Base-by-base conservation (phyloP, 2,888 invertebrate genomes). In the Nemapogon koenigi region DNA sequence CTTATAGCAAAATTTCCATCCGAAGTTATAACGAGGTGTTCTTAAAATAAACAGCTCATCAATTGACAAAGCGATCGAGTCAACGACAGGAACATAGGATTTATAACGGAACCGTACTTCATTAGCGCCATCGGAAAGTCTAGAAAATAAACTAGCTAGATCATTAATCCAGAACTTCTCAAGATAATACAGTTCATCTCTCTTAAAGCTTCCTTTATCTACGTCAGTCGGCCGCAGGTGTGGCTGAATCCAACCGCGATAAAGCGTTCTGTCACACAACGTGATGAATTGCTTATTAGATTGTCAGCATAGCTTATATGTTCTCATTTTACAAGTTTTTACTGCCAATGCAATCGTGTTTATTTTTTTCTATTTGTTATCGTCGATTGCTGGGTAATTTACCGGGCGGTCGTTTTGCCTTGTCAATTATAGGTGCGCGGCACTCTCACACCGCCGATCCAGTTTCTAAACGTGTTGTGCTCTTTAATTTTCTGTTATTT, bases 251-350 rank as follows among this genome's bases (percentile, higher is more conserved):
- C 35, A 19, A n/a, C 36, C 33, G 52, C 59, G 63, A 64, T 64
- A 70, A 68, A 68, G 68, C 56, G 64, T n/a, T 66, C 31, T 68
- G 70, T 72, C 71, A 70, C 67, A 63, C 60, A 56, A 45, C 55
- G 55, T 73, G 72, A 73, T 73, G 71, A 73, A 72, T 72, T 65
- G 68, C 66, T 67, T 67, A 69, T 71, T 70, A 70, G 64, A 64
- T 67, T 64, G 66, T 65, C 64, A 54, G 55, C 55, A 55, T 37
- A 13, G 31, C 16, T 16, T 8, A 8, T 31, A 19, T 19, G 19
- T 4, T 6, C 33, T 13, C 33, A 19, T n/a, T 32, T 33, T 19
- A 33, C 28, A n/a, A 22, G 6, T 8, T 22, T 22, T 7, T 7
- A 15, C 15, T 17, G 16, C 16, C 31, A 31, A 16, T 16, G 15